Percentiles rank a stretch among this genome's conserved stretches.
Evolutionary conservation across 92 coral and sea anemone genomes (phyloP).

Genomic region (Micromussa lordhowensis): DNA sequence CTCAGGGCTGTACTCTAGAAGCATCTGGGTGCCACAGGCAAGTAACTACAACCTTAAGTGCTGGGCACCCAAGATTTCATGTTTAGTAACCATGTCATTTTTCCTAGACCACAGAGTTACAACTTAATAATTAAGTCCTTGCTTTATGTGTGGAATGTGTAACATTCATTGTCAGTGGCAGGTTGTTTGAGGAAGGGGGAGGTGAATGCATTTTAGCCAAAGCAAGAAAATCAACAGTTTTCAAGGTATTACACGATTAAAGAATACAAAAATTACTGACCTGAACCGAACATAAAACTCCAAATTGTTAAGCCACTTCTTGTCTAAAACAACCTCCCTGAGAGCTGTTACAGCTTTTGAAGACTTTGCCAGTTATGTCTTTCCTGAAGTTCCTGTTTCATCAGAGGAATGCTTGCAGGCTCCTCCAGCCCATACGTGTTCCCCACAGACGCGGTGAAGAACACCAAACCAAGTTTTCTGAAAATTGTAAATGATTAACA

Average conservation of each 20-base stretch:
- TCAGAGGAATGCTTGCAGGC: conserved; percentile 46
- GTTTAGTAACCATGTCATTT: too few species aligned
- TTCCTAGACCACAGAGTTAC: too few species aligned
- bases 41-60: too few species aligned
- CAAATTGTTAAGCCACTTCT: conserved; percentile 55
- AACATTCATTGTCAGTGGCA: too few species aligned
- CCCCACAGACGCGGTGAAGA: conserved; percentile 68
- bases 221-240: too few species aligned
- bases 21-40: too few species aligned
- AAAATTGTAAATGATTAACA: background rate
- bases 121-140: too few species aligned
- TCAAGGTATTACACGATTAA: background rate
- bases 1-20: too few species aligned
- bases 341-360: conserved; percentile 59
- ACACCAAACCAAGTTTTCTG: conserved; percentile 66
- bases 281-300: conserved; percentile 58
- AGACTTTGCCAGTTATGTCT: conserved; percentile 28
- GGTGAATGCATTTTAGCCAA: background rate
- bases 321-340: conserved; percentile 42
- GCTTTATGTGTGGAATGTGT: too few species aligned
- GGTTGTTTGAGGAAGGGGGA: too few species aligned
- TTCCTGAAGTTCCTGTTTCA: background rate
- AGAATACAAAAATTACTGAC: background rate
- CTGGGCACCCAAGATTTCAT: too few species aligned
- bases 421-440: conserved; percentile 62